Base-by-base conservation (phyloP, 2,888 invertebrate species). In the Trypoxylon attenuatum region DNA sequence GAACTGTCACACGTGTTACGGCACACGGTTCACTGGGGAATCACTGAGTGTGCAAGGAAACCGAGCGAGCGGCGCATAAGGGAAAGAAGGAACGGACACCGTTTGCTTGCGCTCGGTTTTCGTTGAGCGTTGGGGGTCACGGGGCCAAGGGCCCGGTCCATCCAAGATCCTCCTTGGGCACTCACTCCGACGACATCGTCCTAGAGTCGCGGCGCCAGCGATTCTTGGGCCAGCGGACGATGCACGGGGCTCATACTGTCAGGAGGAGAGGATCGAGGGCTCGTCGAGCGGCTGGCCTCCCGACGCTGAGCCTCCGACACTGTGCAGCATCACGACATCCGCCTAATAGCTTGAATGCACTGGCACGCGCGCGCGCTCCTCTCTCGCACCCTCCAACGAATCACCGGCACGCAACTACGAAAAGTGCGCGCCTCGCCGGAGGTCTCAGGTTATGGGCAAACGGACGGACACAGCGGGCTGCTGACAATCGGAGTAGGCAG, bases 271-370 rank as follows among this genome's bases (percentile, higher is more conserved):
- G 65, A 68, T 57, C 46, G 65, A 16, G 58, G 47, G 49, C 50
- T 16, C 61, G 65, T 59, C 74, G 74, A 71, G 71, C 51, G 4
- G 49, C 62, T 33, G 33, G 13, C 33, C 33, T 33, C 66, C 60
- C 77, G 74, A 58, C 60, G 59, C 50, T 58, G 42, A 46, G 59
- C 52, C 58, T 64, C 53, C 77, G 59, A 33, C 60, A 56, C 41
- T 63, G 62, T 60, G 55, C 77, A 61, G 53, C 76, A 76, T 76
- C 69, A 71, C 76, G 77, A 49, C 74, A 71, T 69, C 25, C 63
- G 56, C 47, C 52, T 56, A 21, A 19, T 29, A n/a, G 10, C 21
- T 13, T 29, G 22, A 23, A 27, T 33, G 33, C 33, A 8, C 38
- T 22, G 16, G 22, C 21, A 49, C 41, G 10, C 69, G 55, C 54